Evolutionary conservation across 2,113 vertebrate species (phyloP).

Genomic region (Heptranchias perlo): DNA sequence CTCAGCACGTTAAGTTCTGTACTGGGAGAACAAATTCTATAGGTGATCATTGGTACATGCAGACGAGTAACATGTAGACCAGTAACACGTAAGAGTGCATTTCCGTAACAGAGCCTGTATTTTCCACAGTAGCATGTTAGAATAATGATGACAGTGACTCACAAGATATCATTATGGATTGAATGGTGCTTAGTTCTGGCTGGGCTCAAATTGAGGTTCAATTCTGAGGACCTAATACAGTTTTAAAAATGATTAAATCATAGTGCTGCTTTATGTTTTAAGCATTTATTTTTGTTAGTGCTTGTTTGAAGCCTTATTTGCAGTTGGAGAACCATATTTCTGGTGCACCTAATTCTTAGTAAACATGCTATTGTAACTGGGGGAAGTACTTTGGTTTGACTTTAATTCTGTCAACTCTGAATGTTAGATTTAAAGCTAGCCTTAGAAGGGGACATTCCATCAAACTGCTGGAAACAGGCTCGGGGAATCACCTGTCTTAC

Average conservation of each 20-base stretch:
- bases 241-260: not conserved
- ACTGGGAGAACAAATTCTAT: not conserved
- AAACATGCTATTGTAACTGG: not conserved
- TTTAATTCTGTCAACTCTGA: not conserved
- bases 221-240: not conserved
- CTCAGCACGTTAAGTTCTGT: not conserved
- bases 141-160: not conserved
- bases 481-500: not conserved
- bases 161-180: not conserved
- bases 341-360: not conserved
- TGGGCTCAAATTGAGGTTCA: not conserved
- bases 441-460: not conserved
- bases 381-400: not conserved
- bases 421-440: not conserved
- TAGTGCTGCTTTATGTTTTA: not conserved
- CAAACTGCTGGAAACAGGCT: not conserved
- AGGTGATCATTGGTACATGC: not conserved
- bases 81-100: not conserved
- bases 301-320: not conserved
- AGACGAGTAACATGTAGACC: not conserved
- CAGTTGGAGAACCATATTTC: not conserved
- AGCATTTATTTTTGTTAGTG: not conserved
- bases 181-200: not conserved
- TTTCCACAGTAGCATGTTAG: not conserved
- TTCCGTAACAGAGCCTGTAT: not conserved